Base-by-base conservation (phyloP, 2,888 invertebrate genomes). In the Nemurella pictetii region DNA sequence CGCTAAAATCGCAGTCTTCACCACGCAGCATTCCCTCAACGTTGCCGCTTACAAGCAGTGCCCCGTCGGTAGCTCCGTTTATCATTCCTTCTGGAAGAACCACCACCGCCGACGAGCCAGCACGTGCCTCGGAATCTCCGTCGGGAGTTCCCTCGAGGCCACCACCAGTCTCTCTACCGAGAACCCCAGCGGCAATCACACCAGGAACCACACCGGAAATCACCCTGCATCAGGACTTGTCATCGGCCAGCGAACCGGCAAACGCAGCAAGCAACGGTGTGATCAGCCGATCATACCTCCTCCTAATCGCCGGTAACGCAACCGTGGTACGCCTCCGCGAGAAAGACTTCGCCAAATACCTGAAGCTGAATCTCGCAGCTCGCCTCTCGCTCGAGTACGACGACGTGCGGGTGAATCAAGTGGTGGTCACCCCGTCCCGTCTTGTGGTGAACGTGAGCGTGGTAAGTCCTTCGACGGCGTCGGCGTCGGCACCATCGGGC, bases 281-380 rank as follows among this genome's bases (percentile, higher is more conserved):
- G 9, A 55, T 20, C 55, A 55, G 55, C 12, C 85, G 86, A 20
- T 85, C 85, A 32, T 89, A 89, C 86, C 86, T 89, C n/a, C 86
- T 89, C 15, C 86, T 89, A 25, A 86, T 89, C 12, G 87, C 88
- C 28, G 89, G 89, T 27, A 89, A 89, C 85, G 88, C 89, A 5
- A 89, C 89, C 0, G 88, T 89, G 12, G 89, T 88, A 15, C 87
- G 87, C 27, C 87, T 88, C 4, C 87, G 89, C 28, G 88, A 89
- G 86, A 88, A 88, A 84, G 89, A 89, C 85, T 89, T 89, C 84
- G 88, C 88, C 29, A 89, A 89, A 84, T 89, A 89, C 74, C 87
- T 89, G 15, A 89, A 89, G 85, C 87, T 89, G n/a, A 89, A 89
- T 85, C 86, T 89, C 78, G 89, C 89, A 2, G 89, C 89, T 0